Evolutionary conservation across 2,113 vertebrate species (phyloP).

Genomic region (Amblyopsis rosae): DNA sequence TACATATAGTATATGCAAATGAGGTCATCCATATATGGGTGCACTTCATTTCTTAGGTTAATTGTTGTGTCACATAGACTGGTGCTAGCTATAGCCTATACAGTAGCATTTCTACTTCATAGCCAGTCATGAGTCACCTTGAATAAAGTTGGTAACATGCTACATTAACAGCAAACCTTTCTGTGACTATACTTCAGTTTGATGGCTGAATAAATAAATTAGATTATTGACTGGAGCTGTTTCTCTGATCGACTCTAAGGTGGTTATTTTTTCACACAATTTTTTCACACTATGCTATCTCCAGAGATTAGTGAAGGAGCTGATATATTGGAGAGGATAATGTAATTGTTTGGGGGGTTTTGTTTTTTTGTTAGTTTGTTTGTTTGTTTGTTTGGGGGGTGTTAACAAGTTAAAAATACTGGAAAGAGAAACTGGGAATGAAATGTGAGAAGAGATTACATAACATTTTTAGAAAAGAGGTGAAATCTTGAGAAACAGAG

Average conservation of each 20-base stretch:
- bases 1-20: slow-evolving; percentile 7
- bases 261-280: slow-evolving; percentile 19
- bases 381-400: background rate
- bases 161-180: background rate
- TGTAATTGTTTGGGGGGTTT: background rate
- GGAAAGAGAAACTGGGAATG: background rate
- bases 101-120: background rate
- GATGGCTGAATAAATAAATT: slow-evolving; percentile 47
- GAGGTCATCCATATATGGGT: slow-evolving; percentile 27
- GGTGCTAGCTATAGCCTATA: background rate
- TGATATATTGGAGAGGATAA: background rate
- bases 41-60: slow-evolving; percentile 38
- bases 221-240: slow-evolving; percentile 53
- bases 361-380: background rate
- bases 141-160: background rate
- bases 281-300: slow-evolving; percentile 10
- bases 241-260: slow-evolving; percentile 19
- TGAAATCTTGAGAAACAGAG: slow-evolving; percentile 12
- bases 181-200: slow-evolving; percentile 15
- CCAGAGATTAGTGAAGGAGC: background rate
- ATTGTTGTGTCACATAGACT: slow-evolving; percentile 24
- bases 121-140: slow-evolving; percentile 29
- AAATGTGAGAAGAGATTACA: background rate
- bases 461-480: background rate
- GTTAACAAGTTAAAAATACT: background rate